Conservation (phyloP, 2,113 vertebrate genomes). For the Symphodus melops region DNA sequence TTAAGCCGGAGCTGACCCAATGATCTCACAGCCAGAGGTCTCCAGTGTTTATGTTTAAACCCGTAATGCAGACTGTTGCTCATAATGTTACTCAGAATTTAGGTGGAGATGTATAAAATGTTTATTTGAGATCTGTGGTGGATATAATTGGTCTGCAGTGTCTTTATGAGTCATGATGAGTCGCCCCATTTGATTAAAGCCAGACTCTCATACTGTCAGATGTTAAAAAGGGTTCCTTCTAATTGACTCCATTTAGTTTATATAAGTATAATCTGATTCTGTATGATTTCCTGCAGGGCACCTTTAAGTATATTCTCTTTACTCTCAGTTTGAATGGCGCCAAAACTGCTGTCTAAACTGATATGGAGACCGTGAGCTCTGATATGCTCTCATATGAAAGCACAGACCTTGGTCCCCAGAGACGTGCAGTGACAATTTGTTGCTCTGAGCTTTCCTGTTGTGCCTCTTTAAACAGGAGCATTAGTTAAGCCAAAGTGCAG, state of each 20-base stretch:
- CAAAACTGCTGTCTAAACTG: constrained; percentile 2
- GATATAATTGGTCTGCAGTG: too few relatives aligned
- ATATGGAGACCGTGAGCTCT: neutral
- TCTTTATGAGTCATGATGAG: constrained; percentile 4
- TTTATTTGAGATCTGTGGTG: neutral
- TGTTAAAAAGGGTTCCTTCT: neutral
- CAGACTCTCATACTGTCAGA: neutral
- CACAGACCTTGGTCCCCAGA: neutral
- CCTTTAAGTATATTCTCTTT: neutral
- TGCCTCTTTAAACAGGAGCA: neutral
- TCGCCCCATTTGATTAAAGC: neutral
- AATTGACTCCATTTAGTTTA: neutral
- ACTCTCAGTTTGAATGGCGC: neutral
- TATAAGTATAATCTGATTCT: neutral
- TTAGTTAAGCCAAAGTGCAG: neutral
- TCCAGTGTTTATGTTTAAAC: neutral
- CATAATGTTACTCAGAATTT: neutral
- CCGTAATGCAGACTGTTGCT: neutral
- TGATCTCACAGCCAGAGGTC: neutral
- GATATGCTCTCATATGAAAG: neutral
- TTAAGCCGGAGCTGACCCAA: constrained; percentile 27
- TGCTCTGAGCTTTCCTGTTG: constrained; percentile 14
- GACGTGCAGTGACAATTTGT: neutral
- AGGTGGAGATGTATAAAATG: neutral
- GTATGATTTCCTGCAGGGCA: neutral